Base-by-base conservation (phyloP, 2,113 vertebrate species). In the Phaethon lepturus region DNA sequence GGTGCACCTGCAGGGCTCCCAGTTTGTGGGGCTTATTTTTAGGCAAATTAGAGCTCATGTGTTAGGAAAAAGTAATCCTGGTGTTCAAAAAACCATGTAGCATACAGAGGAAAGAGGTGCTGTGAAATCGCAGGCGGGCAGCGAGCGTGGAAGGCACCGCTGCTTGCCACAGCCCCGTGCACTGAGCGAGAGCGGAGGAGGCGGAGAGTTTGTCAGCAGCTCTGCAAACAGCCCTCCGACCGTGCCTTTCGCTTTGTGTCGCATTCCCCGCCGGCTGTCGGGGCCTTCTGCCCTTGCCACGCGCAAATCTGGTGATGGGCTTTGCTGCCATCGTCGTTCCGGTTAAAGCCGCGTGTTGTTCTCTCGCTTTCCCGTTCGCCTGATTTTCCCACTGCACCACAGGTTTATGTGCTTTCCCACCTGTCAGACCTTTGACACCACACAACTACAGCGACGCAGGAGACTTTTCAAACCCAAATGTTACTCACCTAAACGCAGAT, bases 341-440 rank as follows among this genome's bases (percentile, higher is more conserved):
- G 18, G 56, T 29, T 2, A 10, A 29, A 73, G 59, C 75, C 52
- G 1, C 0, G 0, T 0, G 6, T 0, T 20, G 35, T 12, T 72
- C 58, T 44, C 80, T 47, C 53, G 0, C 59, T 13, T 20, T 13
- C 38, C 58, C 0, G 0, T 14, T 47, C 74, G 53, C 40, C 67
- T 7, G 23, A 22, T n/a, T 24, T 44, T 22, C 7, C 5, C 3
- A 0, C 68, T 6, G 26, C 60, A 10, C 28, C 10, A 31, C 23
- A 2, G 35, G 19, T 47, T 68, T 71, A 50, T 29, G 9, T 5
- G 78, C 75, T 49, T 11, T 6, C 52, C 29, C 14, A 9, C 53
- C 83, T 16, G 3, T 9, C 14, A 33, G 19, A 17, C 12, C 44
- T 29, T 3, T 11, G 28, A 26, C 47, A 44, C 52, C 63, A 42